Conservation (phyloP, 2,888 invertebrate species). For the Tubulanus polymorphus region DNA sequence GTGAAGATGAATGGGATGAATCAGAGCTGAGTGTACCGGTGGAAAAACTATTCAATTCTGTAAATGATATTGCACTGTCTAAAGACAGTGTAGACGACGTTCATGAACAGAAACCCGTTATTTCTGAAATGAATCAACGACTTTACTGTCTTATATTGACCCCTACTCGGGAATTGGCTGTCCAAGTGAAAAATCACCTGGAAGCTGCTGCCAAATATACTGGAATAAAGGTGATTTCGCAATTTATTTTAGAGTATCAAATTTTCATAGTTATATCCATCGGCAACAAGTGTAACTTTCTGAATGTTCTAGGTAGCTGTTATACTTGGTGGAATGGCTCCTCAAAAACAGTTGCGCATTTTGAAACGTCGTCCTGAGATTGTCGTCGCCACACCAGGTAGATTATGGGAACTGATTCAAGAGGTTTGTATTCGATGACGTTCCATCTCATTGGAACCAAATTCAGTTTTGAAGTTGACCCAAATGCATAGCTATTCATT, state of each 20-base stretch:
- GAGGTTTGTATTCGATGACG: conserved; percentile 60
- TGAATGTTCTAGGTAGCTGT: conserved; percentile 67
- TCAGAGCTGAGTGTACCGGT: no score
- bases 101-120: conserved; percentile 2
- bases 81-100: not conserved
- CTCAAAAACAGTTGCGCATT: conserved; percentile 88
- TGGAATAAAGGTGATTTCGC: conserved; percentile 61
- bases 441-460: not conserved
- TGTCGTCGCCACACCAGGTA: conserved; percentile 93
- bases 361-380: conserved; percentile 79
- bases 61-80: not conserved
- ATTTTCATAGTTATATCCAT: not conserved
- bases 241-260: no score
- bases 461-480: not conserved
- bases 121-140: not conserved
- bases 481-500: no score
- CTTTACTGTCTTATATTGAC: conserved; percentile 75
- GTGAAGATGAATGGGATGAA: conserved; percentile 15
- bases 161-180: conserved; percentile 92
- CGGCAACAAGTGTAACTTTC: not conserved
- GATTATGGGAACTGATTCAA: conserved; percentile 88
- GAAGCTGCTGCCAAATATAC: conserved; percentile 73
- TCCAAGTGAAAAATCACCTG: conserved; percentile 88
- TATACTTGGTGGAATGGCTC: conserved; percentile 90
- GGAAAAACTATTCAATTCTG: no score